Percentiles rank a stretch among this genome's conserved stretches.
phyloP scores from a whole-genome alignment of 2,113 vertebrate genomes.

The Cyprichromis sp. region DNA sequence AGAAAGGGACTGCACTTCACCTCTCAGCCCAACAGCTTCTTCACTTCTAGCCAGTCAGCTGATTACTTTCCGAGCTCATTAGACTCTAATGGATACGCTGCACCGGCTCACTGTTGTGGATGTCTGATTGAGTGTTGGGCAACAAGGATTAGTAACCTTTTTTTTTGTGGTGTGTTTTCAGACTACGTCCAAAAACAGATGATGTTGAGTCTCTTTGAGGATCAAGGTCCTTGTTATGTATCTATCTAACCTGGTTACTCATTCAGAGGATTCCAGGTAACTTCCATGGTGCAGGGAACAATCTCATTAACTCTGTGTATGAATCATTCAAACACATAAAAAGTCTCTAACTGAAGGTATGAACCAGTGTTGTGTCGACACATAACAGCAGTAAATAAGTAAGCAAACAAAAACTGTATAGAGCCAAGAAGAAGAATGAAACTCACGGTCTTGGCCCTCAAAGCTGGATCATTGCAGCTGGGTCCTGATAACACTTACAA shows the following conservation, averaged over 20 bases:
- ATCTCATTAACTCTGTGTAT: neutral
- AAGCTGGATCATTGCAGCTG: neutral
- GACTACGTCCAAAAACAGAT: neutral
- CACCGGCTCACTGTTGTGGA: neutral
- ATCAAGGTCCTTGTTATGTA: neutral
- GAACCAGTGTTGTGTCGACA: neutral
- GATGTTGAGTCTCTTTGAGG: neutral
- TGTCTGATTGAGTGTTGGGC: neutral
- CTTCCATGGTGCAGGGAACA: neutral
- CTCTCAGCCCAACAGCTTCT: neutral
- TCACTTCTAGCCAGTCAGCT: neutral
- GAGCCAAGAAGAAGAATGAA: neutral
- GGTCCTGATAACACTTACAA: neutral
- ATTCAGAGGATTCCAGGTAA: neutral
- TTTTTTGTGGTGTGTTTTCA: neutral
- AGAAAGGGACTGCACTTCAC: neutral
- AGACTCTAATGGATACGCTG: neutral
- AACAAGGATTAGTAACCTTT: neutral
- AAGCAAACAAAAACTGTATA: neutral
- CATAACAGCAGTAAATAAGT: neutral
- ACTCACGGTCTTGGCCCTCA: neutral
- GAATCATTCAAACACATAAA: neutral
- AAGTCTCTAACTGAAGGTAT: neutral
- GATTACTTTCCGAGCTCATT: neutral
- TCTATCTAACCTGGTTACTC: neutral